Base-by-base conservation (phyloP, 2,113 vertebrate genomes). In the Perognathus longimembris region DNA sequence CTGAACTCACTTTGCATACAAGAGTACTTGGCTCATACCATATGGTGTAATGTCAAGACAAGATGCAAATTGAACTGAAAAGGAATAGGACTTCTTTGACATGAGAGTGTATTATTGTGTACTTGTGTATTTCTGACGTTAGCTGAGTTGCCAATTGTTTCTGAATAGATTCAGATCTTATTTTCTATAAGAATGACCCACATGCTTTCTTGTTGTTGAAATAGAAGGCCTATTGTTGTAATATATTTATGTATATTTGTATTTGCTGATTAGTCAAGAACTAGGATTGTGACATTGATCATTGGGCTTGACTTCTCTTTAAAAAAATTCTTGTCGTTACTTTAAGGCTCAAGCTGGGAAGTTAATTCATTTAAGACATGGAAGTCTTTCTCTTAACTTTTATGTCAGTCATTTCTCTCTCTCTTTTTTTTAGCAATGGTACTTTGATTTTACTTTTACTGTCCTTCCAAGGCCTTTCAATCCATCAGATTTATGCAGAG, bases 11-110 rank as follows among this genome's bases (percentile, higher is more conserved):
- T 94, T 92, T 92, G 89, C 80, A 95, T 82, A 95, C 42, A 89
- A 87, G 90, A 93, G 81, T 77, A 78, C 84, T 96, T 93, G 91
- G 86, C 84, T 84, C 26, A 14, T 0, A 1, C 64, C 71, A 78
- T 92, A 85, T 87, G 84, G 93, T 79, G 7, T 91, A 89, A 95
- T 91, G 80, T 95, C 86, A 93, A 76, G 84, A 87, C 34, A 50
- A 86, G 88, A 94, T 54, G 84, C 73, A 90, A 81, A 94, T 0
- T 32, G 36, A 85, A 92, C 75, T 80, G 76, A 84, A 91, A 50
- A 93, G 64, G 71, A 89, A 69, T 76, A 64, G 50, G 87, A 93
- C 64, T 80, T 94, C 75, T 86, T 36, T 87, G 94, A 93, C 30
- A 78, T 3, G n/a, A 79, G 32, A 61, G 85, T n/a, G 21, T 76